Conservation (phyloP, 2,113 vertebrate genomes). For the Dicentrarchus labrax region DNA sequence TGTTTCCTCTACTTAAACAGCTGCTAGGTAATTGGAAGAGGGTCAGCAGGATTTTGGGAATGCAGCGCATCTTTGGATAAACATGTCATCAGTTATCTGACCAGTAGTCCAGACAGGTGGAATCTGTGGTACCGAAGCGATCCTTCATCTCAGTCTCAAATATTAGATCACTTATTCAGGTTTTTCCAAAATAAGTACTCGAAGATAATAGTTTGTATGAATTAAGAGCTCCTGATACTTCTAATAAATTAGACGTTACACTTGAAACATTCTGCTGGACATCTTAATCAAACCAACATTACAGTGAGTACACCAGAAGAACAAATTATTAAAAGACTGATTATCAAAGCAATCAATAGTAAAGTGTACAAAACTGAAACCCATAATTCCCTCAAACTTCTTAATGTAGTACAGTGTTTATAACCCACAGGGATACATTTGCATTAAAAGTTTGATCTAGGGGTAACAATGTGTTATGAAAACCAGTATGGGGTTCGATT, state of each 20-base stretch:
- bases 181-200: background rate
- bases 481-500: background rate
- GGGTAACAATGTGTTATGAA: background rate
- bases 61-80: background rate
- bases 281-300: background rate
- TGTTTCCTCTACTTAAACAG: constrained; percentile 24
- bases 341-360: background rate
- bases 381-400: background rate
- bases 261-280: background rate
- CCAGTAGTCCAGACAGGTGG: background rate
- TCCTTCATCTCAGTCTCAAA: background rate
- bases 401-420: background rate
- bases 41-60: background rate
- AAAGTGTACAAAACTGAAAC: background rate
- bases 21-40: background rate
- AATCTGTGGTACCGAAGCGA: background rate
- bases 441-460: background rate
- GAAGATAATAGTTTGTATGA: background rate
- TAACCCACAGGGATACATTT: background rate
- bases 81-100: constrained; percentile 19
- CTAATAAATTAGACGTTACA: background rate
- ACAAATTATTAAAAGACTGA: background rate
- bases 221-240: background rate
- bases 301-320: background rate
- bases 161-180: background rate